These are phyloP conservation scores for Trichosurus vulpecula DNA, from an alignment of 2,797 vertebrate species.

Conservation along the genomic window DNA sequence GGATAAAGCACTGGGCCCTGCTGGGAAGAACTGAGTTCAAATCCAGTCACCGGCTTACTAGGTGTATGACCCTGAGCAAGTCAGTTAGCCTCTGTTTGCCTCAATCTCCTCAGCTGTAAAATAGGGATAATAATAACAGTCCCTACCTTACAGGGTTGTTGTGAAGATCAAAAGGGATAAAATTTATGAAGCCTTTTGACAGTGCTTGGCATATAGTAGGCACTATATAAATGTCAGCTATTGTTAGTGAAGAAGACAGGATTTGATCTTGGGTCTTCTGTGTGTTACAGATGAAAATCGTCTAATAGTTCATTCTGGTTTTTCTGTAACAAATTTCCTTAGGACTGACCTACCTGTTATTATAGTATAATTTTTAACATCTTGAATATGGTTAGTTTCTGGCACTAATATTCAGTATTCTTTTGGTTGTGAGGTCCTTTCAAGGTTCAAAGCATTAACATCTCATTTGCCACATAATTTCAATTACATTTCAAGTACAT, in stretches of 20 bases:
- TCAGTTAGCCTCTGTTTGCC: too few relatives aligned
- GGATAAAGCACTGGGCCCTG: neutral
- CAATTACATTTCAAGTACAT: neutral
- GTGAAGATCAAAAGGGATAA: too few relatives aligned
- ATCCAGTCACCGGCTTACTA: neutral
- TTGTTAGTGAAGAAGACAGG: too few relatives aligned
- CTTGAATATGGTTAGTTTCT: conserved; percentile 5
- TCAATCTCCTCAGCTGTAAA: too few relatives aligned
- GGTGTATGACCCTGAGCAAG: too few relatives aligned
- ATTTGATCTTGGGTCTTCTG: too few relatives aligned
- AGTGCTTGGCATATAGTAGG: too few relatives aligned
- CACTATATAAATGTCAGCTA: too few relatives aligned
- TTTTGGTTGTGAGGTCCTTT: neutral
- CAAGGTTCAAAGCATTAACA: too few relatives aligned
- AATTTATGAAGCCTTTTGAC: too few relatives aligned
- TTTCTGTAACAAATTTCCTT: conserved; percentile 31
- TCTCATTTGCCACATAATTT: neutral
- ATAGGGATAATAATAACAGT: too few relatives aligned
- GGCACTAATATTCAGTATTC: conserved; percentile 12
- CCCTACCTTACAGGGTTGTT: too few relatives aligned
- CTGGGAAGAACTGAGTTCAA: neutral
- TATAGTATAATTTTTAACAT: conserved; percentile 25
- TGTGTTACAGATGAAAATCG: conserved; percentile 33
- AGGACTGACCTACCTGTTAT: neutral
- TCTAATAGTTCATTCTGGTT: conserved; percentile 11